Evolutionary conservation across 2,888 invertebrate genomes (phyloP).

Genomic region (Meiosimyza platycephala): DNA sequence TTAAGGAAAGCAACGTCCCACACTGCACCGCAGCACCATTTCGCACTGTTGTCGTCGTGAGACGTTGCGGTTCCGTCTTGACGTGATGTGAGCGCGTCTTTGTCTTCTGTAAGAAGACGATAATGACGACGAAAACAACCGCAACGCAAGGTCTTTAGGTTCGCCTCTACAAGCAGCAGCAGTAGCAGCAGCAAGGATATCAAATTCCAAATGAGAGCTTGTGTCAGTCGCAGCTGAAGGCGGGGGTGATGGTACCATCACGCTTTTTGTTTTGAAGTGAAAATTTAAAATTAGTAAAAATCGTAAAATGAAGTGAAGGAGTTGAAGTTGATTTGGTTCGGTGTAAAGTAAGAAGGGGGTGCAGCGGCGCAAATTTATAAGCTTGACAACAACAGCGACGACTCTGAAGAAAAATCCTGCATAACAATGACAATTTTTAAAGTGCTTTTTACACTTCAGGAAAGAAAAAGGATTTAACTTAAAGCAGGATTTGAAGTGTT

Average conservation of each 20-base stretch:
- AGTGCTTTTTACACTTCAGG: constrained; percentile 34
- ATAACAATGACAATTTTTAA: constrained; percentile 36
- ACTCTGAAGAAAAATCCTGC: neutral
- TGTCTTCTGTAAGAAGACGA: constrained; percentile 48
- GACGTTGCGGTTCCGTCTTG: constrained; percentile 53
- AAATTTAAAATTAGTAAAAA: constrained; percentile 65
- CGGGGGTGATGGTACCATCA: constrained; percentile 27
- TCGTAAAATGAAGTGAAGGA: constrained; percentile 41
- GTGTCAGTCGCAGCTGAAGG: constrained; percentile 33
- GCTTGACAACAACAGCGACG: constrained; percentile 2
- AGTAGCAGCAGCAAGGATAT: constrained; percentile 44
- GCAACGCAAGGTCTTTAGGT: constrained; percentile 47
- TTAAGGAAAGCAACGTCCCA: constrained; percentile 7
- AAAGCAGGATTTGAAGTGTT: constrained; percentile 42
- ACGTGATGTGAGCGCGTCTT: constrained; percentile 52
- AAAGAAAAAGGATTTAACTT: constrained; percentile 41
- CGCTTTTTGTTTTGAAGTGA: constrained; percentile 50
- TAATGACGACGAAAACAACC: constrained; percentile 39
- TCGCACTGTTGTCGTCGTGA: constrained; percentile 34
- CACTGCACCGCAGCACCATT: constrained; percentile 1
- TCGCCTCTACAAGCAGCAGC: constrained; percentile 38
- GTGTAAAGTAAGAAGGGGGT: neutral
- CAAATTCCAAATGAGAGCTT: constrained; percentile 42
- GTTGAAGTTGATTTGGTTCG: constrained; percentile 12
- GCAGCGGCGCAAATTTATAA: constrained; percentile 4